Conservation (phyloP, 2,797 vertebrate genomes). For the Vipera ursinii region DNA sequence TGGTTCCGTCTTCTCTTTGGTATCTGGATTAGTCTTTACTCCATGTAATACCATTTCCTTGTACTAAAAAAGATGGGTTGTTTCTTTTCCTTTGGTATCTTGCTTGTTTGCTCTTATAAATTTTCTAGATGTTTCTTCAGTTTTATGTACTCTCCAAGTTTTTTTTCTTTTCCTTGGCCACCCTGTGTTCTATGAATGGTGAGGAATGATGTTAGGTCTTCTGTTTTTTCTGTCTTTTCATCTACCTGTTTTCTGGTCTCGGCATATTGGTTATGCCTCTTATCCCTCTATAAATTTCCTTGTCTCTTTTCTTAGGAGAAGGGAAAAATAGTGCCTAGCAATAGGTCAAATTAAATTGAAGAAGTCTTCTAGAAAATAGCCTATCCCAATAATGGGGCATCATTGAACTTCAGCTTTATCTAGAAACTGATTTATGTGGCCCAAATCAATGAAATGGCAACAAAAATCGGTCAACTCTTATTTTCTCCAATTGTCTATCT, state of each 20-base stretch:
- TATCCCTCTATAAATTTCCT: not conserved
- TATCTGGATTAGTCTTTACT: not conserved
- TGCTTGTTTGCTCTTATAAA: not conserved
- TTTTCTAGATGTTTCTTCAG: not conserved
- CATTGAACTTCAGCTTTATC: not conserved
- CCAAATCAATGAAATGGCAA: not conserved
- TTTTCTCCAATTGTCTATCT: not conserved
- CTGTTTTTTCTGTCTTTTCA: not conserved
- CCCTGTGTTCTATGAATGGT: not conserved
- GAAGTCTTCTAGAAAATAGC: not conserved
- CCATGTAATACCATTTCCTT: not conserved
- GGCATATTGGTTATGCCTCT: not conserved
- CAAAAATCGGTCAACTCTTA: not conserved
- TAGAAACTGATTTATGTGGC: not conserved
- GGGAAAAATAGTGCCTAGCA: not conserved
- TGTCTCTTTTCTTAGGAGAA: not conserved
- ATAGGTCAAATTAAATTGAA: not conserved
- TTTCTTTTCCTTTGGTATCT: not conserved
- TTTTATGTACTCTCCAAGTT: not conserved
- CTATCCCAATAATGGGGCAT: not conserved
- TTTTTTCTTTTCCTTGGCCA: not conserved
- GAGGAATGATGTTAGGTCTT: not conserved
- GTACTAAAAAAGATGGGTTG: not conserved
- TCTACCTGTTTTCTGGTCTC: not conserved
- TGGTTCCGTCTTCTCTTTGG: not conserved